A percentile compares a stretch with the other conserved stretches of the same genome.
These are phyloP conservation scores for Polypedilum vanderplanki DNA, from an alignment of 1,140 invertebrate species.

Conservation along the genomic window DNA sequence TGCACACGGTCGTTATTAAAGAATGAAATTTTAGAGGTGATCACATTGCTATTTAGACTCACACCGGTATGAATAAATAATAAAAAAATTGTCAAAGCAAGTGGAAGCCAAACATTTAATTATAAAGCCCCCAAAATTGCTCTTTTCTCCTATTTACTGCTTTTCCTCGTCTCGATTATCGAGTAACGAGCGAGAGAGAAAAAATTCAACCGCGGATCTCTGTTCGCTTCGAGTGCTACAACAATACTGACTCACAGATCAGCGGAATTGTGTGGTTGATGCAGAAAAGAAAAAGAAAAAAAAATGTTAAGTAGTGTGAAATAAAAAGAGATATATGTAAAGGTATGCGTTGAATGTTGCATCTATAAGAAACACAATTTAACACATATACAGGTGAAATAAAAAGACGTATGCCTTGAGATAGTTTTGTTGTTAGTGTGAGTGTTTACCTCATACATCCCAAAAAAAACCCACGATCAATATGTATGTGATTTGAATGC, in stretches of 20 bases:
- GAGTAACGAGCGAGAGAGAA: not conserved
- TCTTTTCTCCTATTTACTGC: not conserved
- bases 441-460: not conserved
- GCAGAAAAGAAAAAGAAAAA: conserved; percentile 5
- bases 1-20: not conserved
- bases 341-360: not conserved
- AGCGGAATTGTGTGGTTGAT: not conserved
- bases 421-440: not conserved
- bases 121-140: conserved; percentile 5
- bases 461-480: not conserved
- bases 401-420: conserved; percentile 5
- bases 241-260: conserved; percentile 23
- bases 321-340: not conserved
- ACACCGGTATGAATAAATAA: not conserved
- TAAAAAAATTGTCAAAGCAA: not conserved
- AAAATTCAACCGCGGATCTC: not conserved
- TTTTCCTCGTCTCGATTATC: conserved; percentile 12
- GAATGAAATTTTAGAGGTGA: not conserved
- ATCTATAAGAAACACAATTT: not conserved
- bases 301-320: not conserved
- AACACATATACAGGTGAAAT: not conserved
- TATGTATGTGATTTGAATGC: conserved; percentile 5
- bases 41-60: conserved; percentile 4
- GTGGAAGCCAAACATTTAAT: not conserved
- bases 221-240: not conserved